These are phyloP conservation scores for Streptopelia turtur DNA, from an alignment of 2,797 vertebrate species.

Conservation along the genomic window DNA sequence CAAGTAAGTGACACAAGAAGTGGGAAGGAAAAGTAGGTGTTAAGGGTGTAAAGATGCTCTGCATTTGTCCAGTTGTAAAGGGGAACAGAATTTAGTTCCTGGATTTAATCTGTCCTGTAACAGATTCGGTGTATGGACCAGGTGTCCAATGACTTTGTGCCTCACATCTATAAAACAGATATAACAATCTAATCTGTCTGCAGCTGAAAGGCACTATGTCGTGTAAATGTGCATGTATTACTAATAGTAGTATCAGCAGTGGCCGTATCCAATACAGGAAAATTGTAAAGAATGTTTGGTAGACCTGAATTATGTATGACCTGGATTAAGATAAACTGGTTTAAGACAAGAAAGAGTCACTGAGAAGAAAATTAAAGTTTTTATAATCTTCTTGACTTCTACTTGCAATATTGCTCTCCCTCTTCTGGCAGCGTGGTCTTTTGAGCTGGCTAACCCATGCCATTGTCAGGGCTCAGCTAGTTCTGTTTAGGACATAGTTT, in stretches of 20 bases:
- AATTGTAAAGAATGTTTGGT: not conserved
- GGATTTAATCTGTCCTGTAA: not conserved
- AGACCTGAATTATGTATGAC: slow-evolving; percentile 20
- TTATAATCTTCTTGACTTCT: slow-evolving; percentile 8
- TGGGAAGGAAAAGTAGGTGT: not conserved
- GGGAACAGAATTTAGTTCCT: not conserved
- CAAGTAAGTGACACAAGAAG: not conserved
- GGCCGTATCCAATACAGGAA: not conserved
- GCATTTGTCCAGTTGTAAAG: not conserved
- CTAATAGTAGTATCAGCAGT: not conserved
- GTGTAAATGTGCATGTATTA: not conserved
- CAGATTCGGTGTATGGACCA: not conserved
- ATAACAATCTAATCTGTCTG: not conserved
- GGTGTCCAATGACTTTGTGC: not conserved
- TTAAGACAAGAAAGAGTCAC: slow-evolving; percentile 5
- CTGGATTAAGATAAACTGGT: not conserved
- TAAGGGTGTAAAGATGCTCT: not conserved
- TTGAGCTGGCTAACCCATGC: not conserved
- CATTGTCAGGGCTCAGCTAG: not conserved
- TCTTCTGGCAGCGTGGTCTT: not conserved
- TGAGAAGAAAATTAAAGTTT: not conserved
- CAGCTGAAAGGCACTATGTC: not conserved
- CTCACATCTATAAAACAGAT: not conserved
- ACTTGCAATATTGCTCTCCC: not conserved
- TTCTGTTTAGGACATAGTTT: slow-evolving; percentile 15